These are phyloP conservation scores for Rhysida immarginata DNA, from an alignment of 1,140 invertebrate species.

Conservation along the genomic window DNA sequence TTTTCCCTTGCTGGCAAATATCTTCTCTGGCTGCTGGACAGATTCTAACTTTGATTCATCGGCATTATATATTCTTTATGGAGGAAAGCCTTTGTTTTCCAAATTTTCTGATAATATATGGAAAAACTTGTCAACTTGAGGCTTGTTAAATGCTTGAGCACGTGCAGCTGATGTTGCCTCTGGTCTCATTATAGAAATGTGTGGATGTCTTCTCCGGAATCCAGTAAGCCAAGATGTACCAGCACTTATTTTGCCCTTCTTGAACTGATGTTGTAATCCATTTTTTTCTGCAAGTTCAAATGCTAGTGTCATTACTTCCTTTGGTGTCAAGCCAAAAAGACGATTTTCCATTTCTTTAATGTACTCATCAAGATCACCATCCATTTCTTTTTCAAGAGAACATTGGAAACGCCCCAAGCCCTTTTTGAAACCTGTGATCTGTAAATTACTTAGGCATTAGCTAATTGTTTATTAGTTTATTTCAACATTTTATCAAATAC, in stretches of 20 bases:
- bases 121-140: neutral
- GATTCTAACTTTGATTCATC: neutral
- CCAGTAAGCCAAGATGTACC: neutral
- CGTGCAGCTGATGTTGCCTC: neutral
- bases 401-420: neutral
- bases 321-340: neutral
- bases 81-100: neutral
- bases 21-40: neutral
- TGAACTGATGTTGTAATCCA: neutral
- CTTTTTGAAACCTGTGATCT: no score
- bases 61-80: neutral
- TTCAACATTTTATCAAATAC: no score
- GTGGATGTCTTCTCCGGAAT: neutral
- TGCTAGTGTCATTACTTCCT: neutral
- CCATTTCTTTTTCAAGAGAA: neutral
- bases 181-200: neutral
- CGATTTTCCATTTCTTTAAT: neutral
- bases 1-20: neutral
- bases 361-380: neutral
- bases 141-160: slow-evolving; percentile 1
- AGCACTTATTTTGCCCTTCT: neutral
- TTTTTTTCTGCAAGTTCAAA: neutral
- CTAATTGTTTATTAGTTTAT: no score
- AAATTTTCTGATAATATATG: neutral
- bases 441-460: no score